Evolutionary conservation across 2,113 vertebrate species (phyloP), one percentile per base, ranked within the genome.

Genomic region (Triplophysa rosa): DNA sequence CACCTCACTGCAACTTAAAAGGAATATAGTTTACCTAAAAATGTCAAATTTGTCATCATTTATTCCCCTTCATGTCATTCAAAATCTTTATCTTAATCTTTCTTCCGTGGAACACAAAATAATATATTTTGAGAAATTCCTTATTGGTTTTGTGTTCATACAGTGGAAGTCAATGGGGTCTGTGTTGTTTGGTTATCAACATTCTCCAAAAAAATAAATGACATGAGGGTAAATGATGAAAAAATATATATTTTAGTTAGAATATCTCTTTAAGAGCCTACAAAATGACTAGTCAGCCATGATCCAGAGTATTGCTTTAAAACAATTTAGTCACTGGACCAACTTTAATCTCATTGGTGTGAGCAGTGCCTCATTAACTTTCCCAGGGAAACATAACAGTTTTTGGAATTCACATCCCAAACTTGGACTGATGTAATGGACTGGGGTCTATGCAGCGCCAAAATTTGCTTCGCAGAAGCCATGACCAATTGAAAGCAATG

Each of bases 401-500:
- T 84, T 85, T 84, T 54, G 19, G 24, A 68, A 65, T 82, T 77
- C 76, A 63, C 37, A 11, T 73, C 54, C 33, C 70, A 59, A 42
- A 42, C 54, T 73, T 73, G 58, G 82, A 86, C 76, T 79, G 78
- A 72, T 79, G 83, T 74, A 56, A 85, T 65, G 9, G 67, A 78
- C 63, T 68, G 65, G 64, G 47, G 82, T 62, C 59, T 33, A 8
- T 58, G 77, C 56, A 70, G 70, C 14, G 29, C 67, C 73, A 24
- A 59, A 24, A 62, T 24, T 16, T 40, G 81, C 73, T 84, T 80
- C 71, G 81, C 26, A 67, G 82, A 77, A 81, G 88, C 88, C 86
- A 78, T 80, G 79, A 86, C 86, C 86, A 88, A 89, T 87, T 86
- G 86, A 67, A 74, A 86, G 65, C 82, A 80, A 70, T 85, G 87